Evolutionary conservation across 2,113 vertebrate genomes (phyloP).

Genomic region (Crotalus horridus): DNA sequence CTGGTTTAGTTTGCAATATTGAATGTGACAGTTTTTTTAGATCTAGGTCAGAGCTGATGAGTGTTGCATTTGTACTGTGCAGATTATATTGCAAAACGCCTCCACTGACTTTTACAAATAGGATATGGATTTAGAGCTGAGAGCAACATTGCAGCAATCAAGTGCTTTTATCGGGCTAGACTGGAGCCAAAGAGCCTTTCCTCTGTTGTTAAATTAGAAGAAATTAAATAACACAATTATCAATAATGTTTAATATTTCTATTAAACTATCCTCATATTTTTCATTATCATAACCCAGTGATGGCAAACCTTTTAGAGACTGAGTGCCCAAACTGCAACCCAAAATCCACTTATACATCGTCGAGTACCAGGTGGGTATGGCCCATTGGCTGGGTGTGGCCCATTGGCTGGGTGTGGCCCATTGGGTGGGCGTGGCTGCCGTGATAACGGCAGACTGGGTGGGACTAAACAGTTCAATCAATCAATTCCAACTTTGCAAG

Average conservation of each 20-base stretch:
- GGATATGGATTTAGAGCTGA: accelerated
- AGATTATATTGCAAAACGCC: neutral
- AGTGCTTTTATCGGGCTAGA: neutral
- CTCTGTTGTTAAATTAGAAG: neutral
- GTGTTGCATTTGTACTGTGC: neutral
- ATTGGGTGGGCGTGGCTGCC: no score
- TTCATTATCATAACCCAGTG: neutral
- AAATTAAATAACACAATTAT: neutral
- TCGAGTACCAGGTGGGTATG: no score
- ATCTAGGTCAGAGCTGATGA: neutral
- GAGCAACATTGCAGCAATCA: neutral
- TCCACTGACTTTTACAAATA: neutral
- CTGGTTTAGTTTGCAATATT: neutral
- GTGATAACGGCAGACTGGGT: no score
- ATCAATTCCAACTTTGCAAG: no score
- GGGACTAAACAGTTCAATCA: no score
- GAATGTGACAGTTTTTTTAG: neutral
- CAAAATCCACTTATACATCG: no score
- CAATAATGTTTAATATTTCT: neutral
- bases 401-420: no score
- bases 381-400: no score
- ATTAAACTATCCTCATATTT: neutral
- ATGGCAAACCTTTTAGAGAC: no score
- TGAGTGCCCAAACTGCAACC: no score
- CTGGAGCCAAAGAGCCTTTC: neutral